Evolutionary conservation across 2,113 vertebrate genomes (phyloP).

Genomic region (Cettia cetti): DNA sequence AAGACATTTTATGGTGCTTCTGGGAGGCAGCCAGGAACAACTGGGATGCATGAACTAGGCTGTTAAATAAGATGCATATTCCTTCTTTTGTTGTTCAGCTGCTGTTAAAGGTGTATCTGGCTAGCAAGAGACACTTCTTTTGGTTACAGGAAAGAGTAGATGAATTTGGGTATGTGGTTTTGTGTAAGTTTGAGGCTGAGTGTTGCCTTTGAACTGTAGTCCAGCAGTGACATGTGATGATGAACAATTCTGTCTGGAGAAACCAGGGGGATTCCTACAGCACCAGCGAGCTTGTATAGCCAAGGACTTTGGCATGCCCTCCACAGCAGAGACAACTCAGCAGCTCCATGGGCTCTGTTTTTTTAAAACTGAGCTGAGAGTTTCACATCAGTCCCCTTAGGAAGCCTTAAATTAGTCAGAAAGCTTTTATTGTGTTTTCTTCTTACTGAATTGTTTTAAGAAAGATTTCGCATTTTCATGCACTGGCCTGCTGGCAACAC

Average conservation of each 20-base stretch:
- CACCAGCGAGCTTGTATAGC: neutral
- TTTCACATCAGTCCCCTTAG: rapidly evolving
- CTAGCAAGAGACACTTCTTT: neutral
- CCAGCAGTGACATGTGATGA: neutral
- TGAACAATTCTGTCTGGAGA: neutral
- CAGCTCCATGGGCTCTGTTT: neutral
- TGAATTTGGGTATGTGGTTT: neutral
- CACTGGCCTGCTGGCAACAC: neutral
- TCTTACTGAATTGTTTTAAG: neutral
- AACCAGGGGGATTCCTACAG: neutral
- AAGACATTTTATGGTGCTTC: neutral
- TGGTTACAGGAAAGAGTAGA: neutral
- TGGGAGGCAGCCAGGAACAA: neutral
- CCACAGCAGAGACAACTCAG: neutral
- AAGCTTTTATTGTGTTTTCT: neutral
- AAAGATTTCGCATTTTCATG: rapidly evolving
- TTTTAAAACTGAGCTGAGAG: neutral
- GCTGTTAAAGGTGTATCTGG: neutral
- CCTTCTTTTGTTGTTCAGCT: neutral
- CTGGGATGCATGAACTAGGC: too few relatives aligned
- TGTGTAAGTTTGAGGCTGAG: neutral
- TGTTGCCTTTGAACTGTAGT: neutral
- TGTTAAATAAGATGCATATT: neutral
- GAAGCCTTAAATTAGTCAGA: neutral
- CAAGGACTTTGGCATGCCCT: neutral